Conservation (phyloP, 2,113 vertebrate species). For the Suncus etruscus region DNA sequence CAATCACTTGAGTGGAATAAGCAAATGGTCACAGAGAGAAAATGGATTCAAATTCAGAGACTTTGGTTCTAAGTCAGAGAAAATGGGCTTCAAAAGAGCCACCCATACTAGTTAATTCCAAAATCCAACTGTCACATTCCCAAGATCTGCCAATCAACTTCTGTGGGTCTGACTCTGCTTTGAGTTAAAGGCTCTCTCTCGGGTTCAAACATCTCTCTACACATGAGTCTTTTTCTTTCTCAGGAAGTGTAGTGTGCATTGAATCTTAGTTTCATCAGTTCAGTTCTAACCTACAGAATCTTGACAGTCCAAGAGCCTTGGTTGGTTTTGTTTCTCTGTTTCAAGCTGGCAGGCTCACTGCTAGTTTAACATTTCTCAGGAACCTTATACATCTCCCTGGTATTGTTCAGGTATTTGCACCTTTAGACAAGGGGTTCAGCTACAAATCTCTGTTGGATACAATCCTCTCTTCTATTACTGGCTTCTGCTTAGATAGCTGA, state of each 20-base stretch:
- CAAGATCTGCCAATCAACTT: not conserved
- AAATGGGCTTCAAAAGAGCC: not conserved
- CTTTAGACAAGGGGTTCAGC: not conserved
- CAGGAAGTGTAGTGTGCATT: not conserved
- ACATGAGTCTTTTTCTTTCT: not conserved
- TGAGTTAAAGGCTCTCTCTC: not conserved
- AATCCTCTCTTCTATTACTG: conserved; percentile 7
- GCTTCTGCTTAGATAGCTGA: conserved; percentile 6
- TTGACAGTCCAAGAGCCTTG: not conserved
- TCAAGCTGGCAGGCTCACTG: not conserved
- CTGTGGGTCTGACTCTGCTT: not conserved
- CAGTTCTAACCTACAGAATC: not conserved
- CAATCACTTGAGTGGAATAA: not conserved
- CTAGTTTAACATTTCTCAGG: not conserved
- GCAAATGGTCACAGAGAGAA: too few relatives aligned
- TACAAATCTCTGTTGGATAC: not conserved
- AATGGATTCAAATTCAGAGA: not conserved
- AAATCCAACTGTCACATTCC: not conserved
- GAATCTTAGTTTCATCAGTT: not conserved
- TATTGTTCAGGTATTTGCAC: not conserved
- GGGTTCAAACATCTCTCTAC: not conserved
- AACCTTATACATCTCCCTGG: not conserved
- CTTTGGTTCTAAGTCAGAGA: not conserved
- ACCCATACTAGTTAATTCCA: not conserved
- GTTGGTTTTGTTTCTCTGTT: not conserved